Evolutionary conservation across 1,140 invertebrate genomes (phyloP).

Genomic region (Zaprionus taronus): DNA sequence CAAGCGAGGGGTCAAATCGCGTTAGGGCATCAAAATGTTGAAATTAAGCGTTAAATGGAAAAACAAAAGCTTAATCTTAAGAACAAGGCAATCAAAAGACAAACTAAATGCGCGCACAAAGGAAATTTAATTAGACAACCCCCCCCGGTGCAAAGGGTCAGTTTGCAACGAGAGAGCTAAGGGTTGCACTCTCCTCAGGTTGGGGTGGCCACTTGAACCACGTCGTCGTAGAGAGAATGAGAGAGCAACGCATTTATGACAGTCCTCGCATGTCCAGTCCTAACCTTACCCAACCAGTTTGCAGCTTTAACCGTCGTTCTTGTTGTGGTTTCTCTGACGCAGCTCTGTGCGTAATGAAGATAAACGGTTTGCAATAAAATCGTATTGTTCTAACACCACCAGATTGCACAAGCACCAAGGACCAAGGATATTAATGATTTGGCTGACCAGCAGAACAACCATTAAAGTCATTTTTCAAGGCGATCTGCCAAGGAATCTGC

Average conservation of each 20-base stretch:
- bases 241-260: constrained; percentile 45
- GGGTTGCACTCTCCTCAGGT: constrained; percentile 51
- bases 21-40: constrained; percentile 76
- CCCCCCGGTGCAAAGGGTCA: constrained; percentile 55
- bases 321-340: constrained; percentile 65
- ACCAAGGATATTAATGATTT: constrained; percentile 18
- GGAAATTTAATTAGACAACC: constrained; percentile 67
- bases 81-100: constrained; percentile 77
- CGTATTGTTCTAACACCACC: constrained; percentile 67
- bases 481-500: not conserved
- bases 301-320: constrained; percentile 7
- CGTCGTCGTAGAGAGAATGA: not conserved
- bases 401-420: constrained; percentile 16
- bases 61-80: constrained; percentile 81
- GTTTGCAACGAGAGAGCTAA: constrained; percentile 34
- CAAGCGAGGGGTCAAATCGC: constrained; percentile 67
- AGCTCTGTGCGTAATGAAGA: constrained; percentile 73
- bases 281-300: constrained; percentile 54
- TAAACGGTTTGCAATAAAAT: constrained; percentile 79
- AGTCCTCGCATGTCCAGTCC: not conserved
- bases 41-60: constrained; percentile 82
- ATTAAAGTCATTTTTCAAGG: constrained; percentile 4
- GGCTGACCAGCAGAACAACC: not conserved
- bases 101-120: constrained; percentile 73
- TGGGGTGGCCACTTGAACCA: constrained; percentile 73